A percentile compares a stretch with the other conserved stretches of the same genome.
These are phyloP conservation scores for Stigmatopora nigra DNA, from an alignment of 2,113 vertebrate genomes.

Conservation along the genomic window DNA sequence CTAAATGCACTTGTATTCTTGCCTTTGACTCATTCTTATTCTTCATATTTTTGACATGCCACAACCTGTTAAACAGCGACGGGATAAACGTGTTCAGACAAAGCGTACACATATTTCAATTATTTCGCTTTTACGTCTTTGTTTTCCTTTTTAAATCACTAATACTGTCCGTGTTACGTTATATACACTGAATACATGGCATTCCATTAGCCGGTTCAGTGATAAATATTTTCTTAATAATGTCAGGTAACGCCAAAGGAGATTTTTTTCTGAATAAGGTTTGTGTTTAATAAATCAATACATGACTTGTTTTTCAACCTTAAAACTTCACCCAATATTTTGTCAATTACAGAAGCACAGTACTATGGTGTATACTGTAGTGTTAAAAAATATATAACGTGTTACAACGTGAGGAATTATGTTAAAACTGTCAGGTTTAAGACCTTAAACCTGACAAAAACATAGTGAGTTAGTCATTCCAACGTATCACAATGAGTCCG, in stretches of 20 bases:
- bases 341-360: no score
- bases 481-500: no score
- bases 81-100: not conserved
- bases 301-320: no score
- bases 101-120: not conserved
- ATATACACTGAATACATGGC: not conserved
- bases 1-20: not conserved
- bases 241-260: not conserved
- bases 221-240: not conserved
- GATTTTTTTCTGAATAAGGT: no score
- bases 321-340: no score
- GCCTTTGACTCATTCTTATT: not conserved
- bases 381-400: no score
- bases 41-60: not conserved
- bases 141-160: not conserved
- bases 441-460: no score
- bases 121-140: not conserved
- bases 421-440: no score
- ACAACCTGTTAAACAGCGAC: constrained; percentile 1
- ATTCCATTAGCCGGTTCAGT: not conserved
- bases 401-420: no score
- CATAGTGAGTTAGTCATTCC: no score
- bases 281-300: no score
- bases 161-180: not conserved
- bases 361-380: no score